Evolutionary conservation across 2,888 invertebrate species (phyloP).

Genomic region (Agrilus cyanescens): DNA sequence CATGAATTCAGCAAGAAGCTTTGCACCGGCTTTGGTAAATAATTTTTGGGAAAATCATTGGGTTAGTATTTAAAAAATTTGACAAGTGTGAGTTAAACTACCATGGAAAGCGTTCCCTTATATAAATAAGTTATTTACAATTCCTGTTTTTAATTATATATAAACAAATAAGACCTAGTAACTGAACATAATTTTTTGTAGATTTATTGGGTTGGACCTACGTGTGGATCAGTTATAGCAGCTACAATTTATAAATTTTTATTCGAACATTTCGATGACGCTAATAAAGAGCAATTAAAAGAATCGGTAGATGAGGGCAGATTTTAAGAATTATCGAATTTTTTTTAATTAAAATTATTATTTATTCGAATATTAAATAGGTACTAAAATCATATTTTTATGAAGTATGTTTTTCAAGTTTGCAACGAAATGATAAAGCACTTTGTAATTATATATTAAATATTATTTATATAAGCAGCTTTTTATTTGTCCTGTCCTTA

Average conservation of each 20-base stretch:
- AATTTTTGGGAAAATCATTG: slow-evolving; percentile 53
- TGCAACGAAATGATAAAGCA: too few species aligned
- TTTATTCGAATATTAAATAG: not conserved
- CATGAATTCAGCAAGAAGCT: slow-evolving; percentile 55
- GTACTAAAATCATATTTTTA: too few species aligned
- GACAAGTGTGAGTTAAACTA: too few species aligned
- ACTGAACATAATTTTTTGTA: slow-evolving; percentile 20
- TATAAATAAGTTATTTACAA: not conserved
- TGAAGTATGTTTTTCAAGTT: too few species aligned
- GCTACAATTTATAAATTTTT: slow-evolving; percentile 35
- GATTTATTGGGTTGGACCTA: slow-evolving; percentile 59
- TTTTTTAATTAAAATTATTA: slow-evolving; percentile 5
- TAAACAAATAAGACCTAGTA: too few species aligned
- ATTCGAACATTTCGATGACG: slow-evolving; percentile 9
- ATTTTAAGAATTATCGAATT: not conserved
- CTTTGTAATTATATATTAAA: too few species aligned
- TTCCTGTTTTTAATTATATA: not conserved
- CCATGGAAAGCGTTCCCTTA: not conserved
- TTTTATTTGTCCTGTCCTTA: too few species aligned
- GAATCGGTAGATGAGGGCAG: not conserved
- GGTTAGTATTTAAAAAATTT: slow-evolving; percentile 36
- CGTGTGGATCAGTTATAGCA: slow-evolving; percentile 33
- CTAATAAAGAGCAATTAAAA: too few species aligned
- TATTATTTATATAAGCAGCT: too few species aligned
- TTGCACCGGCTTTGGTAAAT: slow-evolving; percentile 61